Percentiles rank a stretch among this genome's conserved stretches.
Conservation (phyloP, 2,113 vertebrate species). For the Promerops cafer region DNA sequence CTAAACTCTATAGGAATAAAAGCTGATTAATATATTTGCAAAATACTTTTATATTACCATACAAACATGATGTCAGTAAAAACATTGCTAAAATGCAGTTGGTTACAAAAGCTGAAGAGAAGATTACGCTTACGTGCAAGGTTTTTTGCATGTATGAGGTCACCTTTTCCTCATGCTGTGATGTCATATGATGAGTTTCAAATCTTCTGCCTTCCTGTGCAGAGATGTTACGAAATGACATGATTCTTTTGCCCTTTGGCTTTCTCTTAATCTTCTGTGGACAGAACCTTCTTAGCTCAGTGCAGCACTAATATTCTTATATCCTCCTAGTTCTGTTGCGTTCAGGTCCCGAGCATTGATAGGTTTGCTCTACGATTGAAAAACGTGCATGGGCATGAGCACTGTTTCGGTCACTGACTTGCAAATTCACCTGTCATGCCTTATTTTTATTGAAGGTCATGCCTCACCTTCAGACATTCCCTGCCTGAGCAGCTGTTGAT, state of each 20-base stretch:
- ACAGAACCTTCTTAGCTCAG: background rate
- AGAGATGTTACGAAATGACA: background rate
- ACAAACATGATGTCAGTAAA: background rate
- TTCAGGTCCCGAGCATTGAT: background rate
- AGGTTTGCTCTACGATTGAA: background rate
- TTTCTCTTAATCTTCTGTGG: background rate
- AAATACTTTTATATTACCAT: background rate
- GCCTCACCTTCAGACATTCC: background rate
- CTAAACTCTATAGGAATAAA: background rate
- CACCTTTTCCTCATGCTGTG: background rate
- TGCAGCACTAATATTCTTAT: background rate
- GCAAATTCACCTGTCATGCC: background rate
- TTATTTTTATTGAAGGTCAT: background rate
- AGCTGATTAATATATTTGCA: background rate
- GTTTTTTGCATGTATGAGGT: background rate
- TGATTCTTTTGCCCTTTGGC: background rate
- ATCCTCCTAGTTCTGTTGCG: background rate
- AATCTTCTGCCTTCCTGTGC: background rate
- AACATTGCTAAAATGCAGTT: background rate
- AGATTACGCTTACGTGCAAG: rapidly evolving
- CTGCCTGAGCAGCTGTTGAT: background rate
- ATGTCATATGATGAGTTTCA: background rate
- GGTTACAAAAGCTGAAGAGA: background rate
- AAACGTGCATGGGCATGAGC: background rate
- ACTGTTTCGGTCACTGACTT: background rate